These are phyloP conservation scores for Drosophila austrosaltans DNA, from an alignment of 2,888 invertebrate species.

Conservation along the genomic window DNA sequence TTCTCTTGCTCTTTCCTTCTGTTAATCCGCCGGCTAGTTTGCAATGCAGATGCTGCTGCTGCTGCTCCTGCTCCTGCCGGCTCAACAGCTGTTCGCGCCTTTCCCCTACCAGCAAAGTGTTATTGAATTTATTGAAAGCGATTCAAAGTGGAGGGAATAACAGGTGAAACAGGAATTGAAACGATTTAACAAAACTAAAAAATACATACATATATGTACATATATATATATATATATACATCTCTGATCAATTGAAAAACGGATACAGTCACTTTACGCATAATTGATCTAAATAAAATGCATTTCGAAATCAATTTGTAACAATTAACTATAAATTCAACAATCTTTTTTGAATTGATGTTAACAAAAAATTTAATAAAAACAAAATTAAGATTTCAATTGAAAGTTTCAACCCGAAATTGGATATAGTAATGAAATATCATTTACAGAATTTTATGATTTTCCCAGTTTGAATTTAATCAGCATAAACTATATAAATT, in stretches of 20 bases:
- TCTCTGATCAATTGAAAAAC: slow-evolving; percentile 2
- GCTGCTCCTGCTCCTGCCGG: background rate
- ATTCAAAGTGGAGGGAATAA: background rate
- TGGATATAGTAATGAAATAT: too few relatives aligned
- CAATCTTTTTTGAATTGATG: too few relatives aligned
- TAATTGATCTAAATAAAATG: background rate
- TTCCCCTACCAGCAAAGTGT: slow-evolving; percentile 7
- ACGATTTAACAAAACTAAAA: slow-evolving; percentile 1
- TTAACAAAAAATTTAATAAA: too few relatives aligned
- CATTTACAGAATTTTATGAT: too few relatives aligned
- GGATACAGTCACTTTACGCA: background rate
- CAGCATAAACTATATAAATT: too few relatives aligned
- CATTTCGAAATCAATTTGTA: background rate
- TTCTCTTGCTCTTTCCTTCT: slow-evolving; percentile 11
- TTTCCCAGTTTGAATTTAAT: too few relatives aligned
- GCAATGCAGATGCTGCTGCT: slow-evolving; percentile 12
- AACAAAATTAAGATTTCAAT: too few relatives aligned
- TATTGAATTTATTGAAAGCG: background rate
- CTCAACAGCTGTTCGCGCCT: slow-evolving; percentile 10
- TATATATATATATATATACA: too few relatives aligned
- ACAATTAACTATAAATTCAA: background rate
- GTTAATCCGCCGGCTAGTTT: slow-evolving; percentile 22
- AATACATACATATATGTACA: background rate
- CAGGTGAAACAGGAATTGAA: background rate
- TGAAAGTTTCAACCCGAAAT: too few relatives aligned